Evolutionary conservation across 2,113 vertebrate species (phyloP).

Genomic region (Condylura cristata): DNA sequence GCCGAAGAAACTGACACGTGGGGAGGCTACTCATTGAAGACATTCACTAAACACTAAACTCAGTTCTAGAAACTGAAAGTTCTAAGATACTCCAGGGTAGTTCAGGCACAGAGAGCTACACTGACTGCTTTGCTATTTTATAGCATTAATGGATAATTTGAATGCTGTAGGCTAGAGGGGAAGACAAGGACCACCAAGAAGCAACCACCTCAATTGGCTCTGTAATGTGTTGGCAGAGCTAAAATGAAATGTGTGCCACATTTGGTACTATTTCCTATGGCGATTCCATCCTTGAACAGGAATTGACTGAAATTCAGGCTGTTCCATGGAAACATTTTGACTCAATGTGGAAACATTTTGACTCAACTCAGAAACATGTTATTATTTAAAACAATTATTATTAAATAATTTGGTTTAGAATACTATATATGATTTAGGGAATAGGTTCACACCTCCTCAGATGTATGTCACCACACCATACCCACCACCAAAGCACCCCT

Average conservation of each 20-base stretch:
- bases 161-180: neutral
- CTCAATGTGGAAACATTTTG: slow-evolving; percentile 5
- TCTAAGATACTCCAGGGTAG: neutral
- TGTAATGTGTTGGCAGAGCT: neutral
- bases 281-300: neutral
- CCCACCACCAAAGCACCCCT: too few relatives aligned
- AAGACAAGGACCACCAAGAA: neutral
- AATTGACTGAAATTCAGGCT: neutral
- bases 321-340: neutral
- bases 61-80: neutral
- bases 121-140: neutral
- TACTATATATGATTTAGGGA: too few relatives aligned
- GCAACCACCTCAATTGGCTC: neutral
- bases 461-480: too few relatives aligned
- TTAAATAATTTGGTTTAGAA: too few relatives aligned
- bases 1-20: neutral
- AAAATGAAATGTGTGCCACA: neutral
- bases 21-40: neutral
- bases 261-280: neutral
- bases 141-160: neutral
- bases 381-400: neutral
- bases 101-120: neutral
- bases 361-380: neutral
- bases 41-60: neutral
- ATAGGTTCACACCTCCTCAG: too few relatives aligned